A percentile compares a stretch with the other conserved stretches of the same genome.
Conservation (phyloP, 2,113 vertebrate species). For the Excalfactoria chinensis region DNA sequence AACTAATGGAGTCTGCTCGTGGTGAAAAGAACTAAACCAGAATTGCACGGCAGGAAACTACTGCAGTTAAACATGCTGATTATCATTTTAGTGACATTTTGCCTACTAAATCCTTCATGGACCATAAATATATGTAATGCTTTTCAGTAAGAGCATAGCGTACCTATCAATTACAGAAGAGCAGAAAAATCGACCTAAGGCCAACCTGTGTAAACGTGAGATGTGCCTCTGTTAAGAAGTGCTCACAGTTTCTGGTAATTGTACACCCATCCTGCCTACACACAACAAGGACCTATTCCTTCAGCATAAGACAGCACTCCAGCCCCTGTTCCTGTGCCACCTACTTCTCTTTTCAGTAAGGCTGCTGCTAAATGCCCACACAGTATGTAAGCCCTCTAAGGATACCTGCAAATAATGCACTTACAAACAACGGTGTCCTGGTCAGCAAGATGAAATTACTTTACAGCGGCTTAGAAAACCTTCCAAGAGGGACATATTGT, state of each 20-base stretch:
- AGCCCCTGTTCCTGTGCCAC: not conserved
- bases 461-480: slow-evolving; percentile 29
- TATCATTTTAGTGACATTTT: not conserved
- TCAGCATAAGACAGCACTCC: not conserved
- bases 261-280: not conserved
- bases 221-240: not conserved
- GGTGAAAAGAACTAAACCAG: not conserved
- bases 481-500: slow-evolving; percentile 36
- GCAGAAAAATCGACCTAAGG: slow-evolving; percentile 12
- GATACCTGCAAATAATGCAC: slow-evolving; percentile 9
- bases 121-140: not conserved
- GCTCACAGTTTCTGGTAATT: not conserved
- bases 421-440: slow-evolving; percentile 8
- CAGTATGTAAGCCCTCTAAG: not conserved
- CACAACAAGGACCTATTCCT: not conserved
- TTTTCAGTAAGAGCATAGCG: not conserved
- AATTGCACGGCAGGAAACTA: not conserved
- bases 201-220: not conserved
- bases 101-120: not conserved
- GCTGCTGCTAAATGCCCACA: not conserved
- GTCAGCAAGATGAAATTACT: slow-evolving; percentile 58
- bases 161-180: not conserved
- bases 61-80: not conserved
- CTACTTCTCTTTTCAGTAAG: not conserved
- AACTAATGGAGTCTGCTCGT: not conserved